Base-by-base conservation (phyloP, 2,113 vertebrate species). In the Lichenostomus cassidix region DNA sequence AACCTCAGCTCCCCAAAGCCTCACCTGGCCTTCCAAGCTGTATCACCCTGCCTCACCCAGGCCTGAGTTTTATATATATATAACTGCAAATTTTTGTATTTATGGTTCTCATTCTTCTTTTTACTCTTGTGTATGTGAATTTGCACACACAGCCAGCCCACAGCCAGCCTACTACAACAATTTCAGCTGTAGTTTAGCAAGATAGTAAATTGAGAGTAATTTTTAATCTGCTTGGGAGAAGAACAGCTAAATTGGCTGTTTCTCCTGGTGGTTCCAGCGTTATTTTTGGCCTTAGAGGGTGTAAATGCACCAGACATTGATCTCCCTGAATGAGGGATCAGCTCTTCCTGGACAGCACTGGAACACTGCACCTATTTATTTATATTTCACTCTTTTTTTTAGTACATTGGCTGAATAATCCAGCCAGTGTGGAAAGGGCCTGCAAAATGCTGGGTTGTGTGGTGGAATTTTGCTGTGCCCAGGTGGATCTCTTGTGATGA, bases 241-340 rank as follows among this genome's bases (percentile, higher is more conserved):
- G 50, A 92, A 19, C 41, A 87, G 67, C 55, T 41, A 65, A 80
- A 71, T 33, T 79, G 77, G 42, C 82, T 80, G 41, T 56, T 92
- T 90, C 41, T 95, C 15, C 1, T 50, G 13, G 46, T 91, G 70
- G 24, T 87, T 94, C 74, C n/a, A 44, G 42, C 0, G 0, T 65
- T 94, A 65, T 88, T 94, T 95, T 91, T 90, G 70, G 46, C 70
- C 31, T 68, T 15, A 3, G 29, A 79, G 85, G 23, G 22, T 93
- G 7, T 83, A 53, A 83, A 69, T 73, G 41, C 1, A 16, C 56
- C 88, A 91, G 88, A 41, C 31, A 60, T 83, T 3, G 10, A 59
- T 91, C 49, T 10, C 56, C 39, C 47, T 75, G 28, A 53, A 69
- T 42, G 70, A 88, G 55, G 37, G 67, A 81, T 87, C 90, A 76